Evolutionary conservation across 2,797 vertebrate species (phyloP).

Genomic region (Leptodactylus fallax): DNA sequence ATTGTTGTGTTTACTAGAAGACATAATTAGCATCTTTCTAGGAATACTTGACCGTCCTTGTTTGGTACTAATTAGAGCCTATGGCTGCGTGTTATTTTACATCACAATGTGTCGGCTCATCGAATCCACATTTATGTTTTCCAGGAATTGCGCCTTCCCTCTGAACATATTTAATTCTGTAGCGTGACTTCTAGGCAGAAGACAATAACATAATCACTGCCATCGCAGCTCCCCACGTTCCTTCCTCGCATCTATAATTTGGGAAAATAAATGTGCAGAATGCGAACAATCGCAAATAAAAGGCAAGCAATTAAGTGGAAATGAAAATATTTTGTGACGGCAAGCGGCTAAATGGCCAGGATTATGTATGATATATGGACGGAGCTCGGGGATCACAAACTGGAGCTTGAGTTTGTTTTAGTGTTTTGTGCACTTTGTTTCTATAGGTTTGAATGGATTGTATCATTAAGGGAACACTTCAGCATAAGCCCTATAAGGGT

Average conservation of each 20-base stretch:
- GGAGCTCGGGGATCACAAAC: background rate
- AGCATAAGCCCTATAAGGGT: too few relatives aligned
- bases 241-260: slow-evolving; percentile 17
- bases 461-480: too few relatives aligned
- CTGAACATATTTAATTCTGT: slow-evolving; percentile 36
- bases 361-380: background rate
- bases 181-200: slow-evolving; percentile 43
- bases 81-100: background rate
- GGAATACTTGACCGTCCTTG: slow-evolving; percentile 15
- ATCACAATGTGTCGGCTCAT: background rate
- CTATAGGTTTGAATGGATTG: too few relatives aligned
- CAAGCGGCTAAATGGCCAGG: slow-evolving; percentile 6
- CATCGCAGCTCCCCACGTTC: background rate
- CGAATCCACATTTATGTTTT: slow-evolving; percentile 38
- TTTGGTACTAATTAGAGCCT: slow-evolving; percentile 33
- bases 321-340: slow-evolving; percentile 22
- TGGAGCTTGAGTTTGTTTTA: background rate
- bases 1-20: background rate
- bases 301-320: background rate
- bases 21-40: slow-evolving; percentile 33
- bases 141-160: slow-evolving; percentile 20
- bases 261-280: slow-evolving; percentile 25
- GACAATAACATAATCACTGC: slow-evolving; percentile 1
- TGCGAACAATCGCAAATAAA: slow-evolving; percentile 10
- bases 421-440: background rate